These are phyloP conservation scores for Haplotaxodon microlepis DNA, from an alignment of 2,113 vertebrate genomes.

Conservation along the genomic window DNA sequence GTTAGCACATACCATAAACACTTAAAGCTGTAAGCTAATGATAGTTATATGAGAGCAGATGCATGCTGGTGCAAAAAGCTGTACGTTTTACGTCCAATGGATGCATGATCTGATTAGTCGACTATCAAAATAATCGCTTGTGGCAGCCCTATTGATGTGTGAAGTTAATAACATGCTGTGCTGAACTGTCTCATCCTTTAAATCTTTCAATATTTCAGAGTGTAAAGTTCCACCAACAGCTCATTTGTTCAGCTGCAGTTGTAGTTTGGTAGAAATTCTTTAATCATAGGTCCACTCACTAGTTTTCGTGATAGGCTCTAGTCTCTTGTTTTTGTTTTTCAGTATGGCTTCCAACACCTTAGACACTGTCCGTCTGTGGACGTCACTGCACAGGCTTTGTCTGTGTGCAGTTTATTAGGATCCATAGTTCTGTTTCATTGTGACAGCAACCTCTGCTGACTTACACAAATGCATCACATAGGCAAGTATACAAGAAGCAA, in stretches of 20 bases:
- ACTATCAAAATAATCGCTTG: neutral
- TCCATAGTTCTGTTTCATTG: neutral
- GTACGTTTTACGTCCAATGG: accelerated
- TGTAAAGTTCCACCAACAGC: neutral
- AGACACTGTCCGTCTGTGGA: neutral
- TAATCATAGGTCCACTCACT: accelerated
- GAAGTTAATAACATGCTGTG: neutral
- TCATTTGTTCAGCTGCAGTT: neutral
- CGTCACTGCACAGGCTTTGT: too few species aligned
- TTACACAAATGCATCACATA: neutral
- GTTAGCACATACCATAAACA: accelerated
- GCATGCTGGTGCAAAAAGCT: neutral
- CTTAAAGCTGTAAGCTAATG: neutral
- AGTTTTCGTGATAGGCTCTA: neutral
- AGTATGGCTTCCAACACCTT: neutral
- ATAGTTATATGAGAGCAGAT: neutral
- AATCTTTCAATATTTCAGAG: neutral
- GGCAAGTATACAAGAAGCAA: neutral
- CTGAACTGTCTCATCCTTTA: neutral
- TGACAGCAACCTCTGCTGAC: neutral
- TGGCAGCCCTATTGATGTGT: neutral
- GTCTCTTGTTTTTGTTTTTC: neutral
- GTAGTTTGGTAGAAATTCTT: neutral
- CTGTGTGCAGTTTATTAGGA: neutral
- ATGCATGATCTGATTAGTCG: neutral